Evolutionary conservation across 2,888 invertebrate genomes (phyloP).

Genomic region (Rotaria socialis): DNA sequence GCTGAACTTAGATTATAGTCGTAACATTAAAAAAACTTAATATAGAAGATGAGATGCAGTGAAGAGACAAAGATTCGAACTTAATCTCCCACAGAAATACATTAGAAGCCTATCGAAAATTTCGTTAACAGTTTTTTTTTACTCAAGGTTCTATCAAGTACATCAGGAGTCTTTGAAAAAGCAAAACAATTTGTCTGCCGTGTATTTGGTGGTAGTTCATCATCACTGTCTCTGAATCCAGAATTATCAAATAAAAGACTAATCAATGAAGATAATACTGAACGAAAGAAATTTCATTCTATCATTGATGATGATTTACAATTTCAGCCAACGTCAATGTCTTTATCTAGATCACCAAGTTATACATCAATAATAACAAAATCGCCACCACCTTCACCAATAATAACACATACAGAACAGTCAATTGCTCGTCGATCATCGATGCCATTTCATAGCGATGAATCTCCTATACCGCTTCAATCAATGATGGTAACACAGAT

Average conservation of each 20-base stretch:
- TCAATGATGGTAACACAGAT: neutral
- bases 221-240: neutral
- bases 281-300: neutral
- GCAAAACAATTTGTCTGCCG: conserved; percentile 18
- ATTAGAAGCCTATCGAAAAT: too few relatives aligned
- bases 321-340: neutral
- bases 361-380: neutral
- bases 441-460: neutral
- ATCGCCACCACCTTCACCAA: neutral
- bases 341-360: neutral
- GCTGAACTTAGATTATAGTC: too few relatives aligned
- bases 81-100: too few relatives aligned
- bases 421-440: neutral
- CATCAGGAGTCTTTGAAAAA: conserved; percentile 24
- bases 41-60: too few relatives aligned
- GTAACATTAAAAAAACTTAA: too few relatives aligned
- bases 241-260: neutral
- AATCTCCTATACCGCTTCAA: neutral
- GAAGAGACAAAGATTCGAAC: too few relatives aligned
- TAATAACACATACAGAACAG: neutral
- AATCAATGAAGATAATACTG: neutral
- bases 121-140: neutral
- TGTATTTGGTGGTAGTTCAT: neutral
- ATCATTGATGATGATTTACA: neutral
- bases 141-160: neutral